Percentiles rank a stretch among this genome's conserved stretches.
Evolutionary conservation across 2,113 vertebrate species (phyloP).

Genomic region (Lanius collurio): DNA sequence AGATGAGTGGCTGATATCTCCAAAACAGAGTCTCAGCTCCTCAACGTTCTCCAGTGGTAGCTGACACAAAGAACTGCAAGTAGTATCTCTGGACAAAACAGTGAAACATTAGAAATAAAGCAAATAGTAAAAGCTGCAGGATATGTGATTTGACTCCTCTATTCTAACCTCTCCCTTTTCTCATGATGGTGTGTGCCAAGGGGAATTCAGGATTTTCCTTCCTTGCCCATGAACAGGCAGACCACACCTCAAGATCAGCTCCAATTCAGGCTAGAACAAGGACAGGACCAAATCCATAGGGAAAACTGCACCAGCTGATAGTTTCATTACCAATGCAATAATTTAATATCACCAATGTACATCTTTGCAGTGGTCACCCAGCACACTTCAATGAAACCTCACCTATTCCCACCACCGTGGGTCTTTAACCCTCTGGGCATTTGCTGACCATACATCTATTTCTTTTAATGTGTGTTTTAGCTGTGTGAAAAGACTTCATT

Average conservation of each 20-base stretch:
- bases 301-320: background rate
- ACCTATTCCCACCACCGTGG: background rate
- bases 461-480: background rate
- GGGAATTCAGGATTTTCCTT: background rate
- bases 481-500: background rate
- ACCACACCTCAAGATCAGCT: background rate
- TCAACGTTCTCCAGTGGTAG: background rate
- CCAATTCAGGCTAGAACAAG: background rate
- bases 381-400: background rate
- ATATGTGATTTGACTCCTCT: background rate
- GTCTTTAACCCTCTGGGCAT: background rate
- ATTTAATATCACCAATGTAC: background rate
- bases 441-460: background rate
- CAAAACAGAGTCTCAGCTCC: background rate
- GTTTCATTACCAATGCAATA: background rate
- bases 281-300: background rate
- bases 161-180: background rate
- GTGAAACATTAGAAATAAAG: background rate
- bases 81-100: background rate
- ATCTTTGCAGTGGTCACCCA: background rate
- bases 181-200: fast-evolving
- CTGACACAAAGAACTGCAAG: background rate
- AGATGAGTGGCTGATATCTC: background rate
- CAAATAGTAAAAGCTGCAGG: background rate
- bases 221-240: background rate